Conservation (phyloP, 2,797 vertebrate genomes). For the Neostethus bicornis region DNA sequence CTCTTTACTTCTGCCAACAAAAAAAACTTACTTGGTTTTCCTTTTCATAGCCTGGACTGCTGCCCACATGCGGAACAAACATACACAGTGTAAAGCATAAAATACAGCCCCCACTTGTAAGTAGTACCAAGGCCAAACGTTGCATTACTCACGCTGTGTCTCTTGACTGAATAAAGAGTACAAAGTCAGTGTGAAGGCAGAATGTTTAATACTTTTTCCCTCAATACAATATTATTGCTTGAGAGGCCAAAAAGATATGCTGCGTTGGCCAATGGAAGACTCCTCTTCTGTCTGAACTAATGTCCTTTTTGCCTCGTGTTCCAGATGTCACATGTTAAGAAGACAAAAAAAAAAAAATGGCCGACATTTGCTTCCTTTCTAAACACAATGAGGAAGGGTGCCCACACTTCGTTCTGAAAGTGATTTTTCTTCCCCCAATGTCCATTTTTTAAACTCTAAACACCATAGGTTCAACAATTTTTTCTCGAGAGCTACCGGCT, state of each 20-base stretch:
- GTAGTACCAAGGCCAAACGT: constrained; percentile 52
- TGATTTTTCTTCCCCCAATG: no score
- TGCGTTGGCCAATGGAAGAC: constrained; percentile 5
- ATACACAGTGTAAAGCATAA: constrained; percentile 4
- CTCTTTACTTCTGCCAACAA: constrained; percentile 36
- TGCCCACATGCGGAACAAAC: constrained; percentile 15
- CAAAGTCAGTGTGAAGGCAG: constrained; percentile 23
- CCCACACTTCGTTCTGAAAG: no score
- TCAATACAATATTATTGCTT: constrained; percentile 1
- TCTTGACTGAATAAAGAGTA: constrained; percentile 32
- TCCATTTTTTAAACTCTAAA: no score
- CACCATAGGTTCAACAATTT: no score
- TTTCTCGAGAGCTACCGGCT: no score
- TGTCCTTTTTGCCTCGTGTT: constrained; percentile 1
- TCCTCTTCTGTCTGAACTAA: constrained; percentile 9
- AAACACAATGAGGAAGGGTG: not conserved
- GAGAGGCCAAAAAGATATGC: constrained; percentile 27
- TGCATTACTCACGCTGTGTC: constrained; percentile 51
- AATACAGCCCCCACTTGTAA: constrained; percentile 24
- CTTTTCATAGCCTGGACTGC: constrained; percentile 5
- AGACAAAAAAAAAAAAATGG: constrained; percentile 10
- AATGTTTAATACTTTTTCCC: constrained; percentile 18
- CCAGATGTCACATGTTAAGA: constrained; percentile 25
- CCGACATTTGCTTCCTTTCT: constrained; percentile 1
- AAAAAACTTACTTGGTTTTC: constrained; percentile 26